Base-by-base conservation (phyloP, 2,113 vertebrate genomes). In the Dasyornis broadbenti region DNA sequence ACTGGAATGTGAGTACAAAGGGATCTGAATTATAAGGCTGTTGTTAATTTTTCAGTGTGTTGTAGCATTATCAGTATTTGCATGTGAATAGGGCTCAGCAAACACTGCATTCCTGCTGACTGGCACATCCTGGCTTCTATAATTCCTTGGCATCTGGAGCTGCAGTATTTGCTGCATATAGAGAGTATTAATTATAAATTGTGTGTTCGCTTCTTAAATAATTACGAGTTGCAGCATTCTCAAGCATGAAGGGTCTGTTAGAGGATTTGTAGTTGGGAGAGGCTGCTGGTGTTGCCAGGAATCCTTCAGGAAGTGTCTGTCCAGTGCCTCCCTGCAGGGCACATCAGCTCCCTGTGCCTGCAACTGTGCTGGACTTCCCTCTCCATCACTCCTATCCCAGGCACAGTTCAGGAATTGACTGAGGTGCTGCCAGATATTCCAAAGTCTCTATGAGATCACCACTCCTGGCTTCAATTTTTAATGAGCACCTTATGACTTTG, bases 1-100 rank as follows among this genome's bases (percentile, higher is more conserved):
- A 99, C 98, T 99, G 99, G 99, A 99, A 99, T 97, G 99, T 99
- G 96, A 99, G 99, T 98, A 77, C 31, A 64, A 44, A 76, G 59
- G 42, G 3, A 60, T 59, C 39, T 79, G 35, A 91, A 44, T 53
- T 52, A 30, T 47, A 18, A 71, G 86, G n/a, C 61, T 84, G 42
- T 1, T 73, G 17, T 65, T 63, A 60, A 37, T 66, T 72, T 94
- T 84, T 82, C n/a, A 47, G 1, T 54, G 11, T 66, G 23, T 59
- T 69, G 31, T 35, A 49, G 57, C n/a, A 28, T 75, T 79, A 0
- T 12, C n/a, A 63, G 20, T 42, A 50, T 82, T 87, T 82, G 9
- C 45, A 80, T 89, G 20, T 92, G 64, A 88, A 54, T 27, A 57
- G 64, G 26, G 20, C 53, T 33, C 65, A 57, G 11, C 42, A 86